Conservation (phyloP, 2,797 vertebrate species). For the Florisuga fusca region DNA sequence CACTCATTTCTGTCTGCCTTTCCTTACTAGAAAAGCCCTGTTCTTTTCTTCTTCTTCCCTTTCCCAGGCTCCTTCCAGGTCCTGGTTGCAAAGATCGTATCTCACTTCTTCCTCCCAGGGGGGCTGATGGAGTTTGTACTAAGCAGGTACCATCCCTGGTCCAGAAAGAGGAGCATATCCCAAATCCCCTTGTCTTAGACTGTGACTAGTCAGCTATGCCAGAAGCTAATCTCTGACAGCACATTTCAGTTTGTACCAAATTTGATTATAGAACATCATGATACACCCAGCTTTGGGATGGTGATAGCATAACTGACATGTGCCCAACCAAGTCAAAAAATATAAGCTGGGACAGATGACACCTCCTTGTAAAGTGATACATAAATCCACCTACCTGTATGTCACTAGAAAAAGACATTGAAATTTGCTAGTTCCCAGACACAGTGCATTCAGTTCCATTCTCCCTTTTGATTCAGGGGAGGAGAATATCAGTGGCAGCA, state of each 20-base stretch:
- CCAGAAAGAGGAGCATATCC: not conserved
- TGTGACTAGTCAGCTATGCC: not conserved
- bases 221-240: not conserved
- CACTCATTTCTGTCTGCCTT: not conserved
- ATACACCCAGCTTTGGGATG: not conserved
- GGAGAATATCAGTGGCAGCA: not conserved
- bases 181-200: not conserved
- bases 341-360: not conserved
- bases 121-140: not conserved
- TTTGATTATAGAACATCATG: not conserved
- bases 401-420: not conserved
- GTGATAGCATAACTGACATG: not conserved
- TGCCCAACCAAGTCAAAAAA: constrained; percentile 12
- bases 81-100: not conserved
- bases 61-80: not conserved
- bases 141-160: not conserved
- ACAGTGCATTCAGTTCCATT: not conserved
- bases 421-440: not conserved
- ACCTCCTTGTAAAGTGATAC: not conserved
- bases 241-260: not conserved
- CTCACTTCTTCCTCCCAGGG: not conserved
- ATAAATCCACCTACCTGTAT: not conserved
- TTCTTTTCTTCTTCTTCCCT: not conserved
- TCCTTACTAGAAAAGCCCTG: not conserved
- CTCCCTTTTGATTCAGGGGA: not conserved